Conservation (phyloP, 2,113 vertebrate species). For the Lepus europaeus region DNA sequence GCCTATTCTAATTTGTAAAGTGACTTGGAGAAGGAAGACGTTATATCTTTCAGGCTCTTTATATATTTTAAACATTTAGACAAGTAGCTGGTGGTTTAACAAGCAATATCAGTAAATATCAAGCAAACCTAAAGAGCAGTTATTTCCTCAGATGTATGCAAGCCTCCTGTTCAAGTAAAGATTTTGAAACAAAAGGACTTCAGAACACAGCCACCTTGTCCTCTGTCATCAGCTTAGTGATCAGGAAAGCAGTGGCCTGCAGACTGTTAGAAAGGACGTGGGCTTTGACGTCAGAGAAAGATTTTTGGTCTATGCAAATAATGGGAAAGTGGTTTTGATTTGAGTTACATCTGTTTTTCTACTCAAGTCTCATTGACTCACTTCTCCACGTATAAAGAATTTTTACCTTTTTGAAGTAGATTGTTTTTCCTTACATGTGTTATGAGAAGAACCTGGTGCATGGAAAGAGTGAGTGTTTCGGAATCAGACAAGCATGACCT, state of each 20-base stretch:
- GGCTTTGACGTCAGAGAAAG: neutral
- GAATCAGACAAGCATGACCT: neutral
- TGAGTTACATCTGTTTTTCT: neutral
- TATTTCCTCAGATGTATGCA: constrained; percentile 1
- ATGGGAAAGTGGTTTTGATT: constrained; percentile 9
- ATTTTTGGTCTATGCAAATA: neutral
- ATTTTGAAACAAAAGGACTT: neutral
- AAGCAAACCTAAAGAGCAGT: constrained; percentile 36
- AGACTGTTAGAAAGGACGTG: neutral
- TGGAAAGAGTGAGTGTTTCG: neutral
- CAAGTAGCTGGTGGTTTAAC: neutral
- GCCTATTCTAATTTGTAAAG: constrained; percentile 43
- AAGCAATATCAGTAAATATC: constrained; percentile 41
- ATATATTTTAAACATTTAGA: neutral
- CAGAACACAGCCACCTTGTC: neutral
- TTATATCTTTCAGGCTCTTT: constrained; percentile 3
- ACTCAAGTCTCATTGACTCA: neutral
- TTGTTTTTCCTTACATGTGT: neutral
- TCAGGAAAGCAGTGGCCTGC: neutral
- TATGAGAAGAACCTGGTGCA: neutral
- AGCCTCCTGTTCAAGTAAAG: constrained; percentile 31
- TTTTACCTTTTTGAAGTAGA: neutral
- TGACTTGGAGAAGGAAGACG: constrained; percentile 39
- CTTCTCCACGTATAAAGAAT: neutral
- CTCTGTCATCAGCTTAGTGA: neutral